phyloP scores from a whole-genome alignment of 1,140 invertebrate genomes.

The Scylla paramamosain region DNA sequence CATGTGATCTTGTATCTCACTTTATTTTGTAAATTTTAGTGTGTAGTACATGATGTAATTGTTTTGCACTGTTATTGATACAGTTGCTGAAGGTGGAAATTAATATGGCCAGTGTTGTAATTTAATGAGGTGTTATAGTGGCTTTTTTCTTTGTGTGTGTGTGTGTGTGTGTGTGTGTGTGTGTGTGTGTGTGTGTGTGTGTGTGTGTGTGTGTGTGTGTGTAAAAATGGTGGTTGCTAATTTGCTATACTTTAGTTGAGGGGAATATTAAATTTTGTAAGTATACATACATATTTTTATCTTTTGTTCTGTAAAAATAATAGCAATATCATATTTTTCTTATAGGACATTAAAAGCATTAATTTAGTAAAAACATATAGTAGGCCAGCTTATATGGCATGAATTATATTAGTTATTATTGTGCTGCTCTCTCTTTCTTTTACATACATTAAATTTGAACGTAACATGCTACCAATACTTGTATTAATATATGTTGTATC shows the following conservation, averaged over 20 bases:
- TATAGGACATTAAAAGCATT: no score
- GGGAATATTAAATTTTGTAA: background rate
- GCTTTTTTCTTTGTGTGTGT: background rate
- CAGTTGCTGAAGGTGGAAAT: background rate
- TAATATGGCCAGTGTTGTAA: background rate
- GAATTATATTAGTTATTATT: no score
- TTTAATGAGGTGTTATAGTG: background rate
- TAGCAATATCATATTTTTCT: no score
- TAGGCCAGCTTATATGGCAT: no score
- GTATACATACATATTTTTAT: no score
- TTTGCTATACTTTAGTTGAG: background rate
- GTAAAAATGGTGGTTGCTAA: background rate
- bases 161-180: slow-evolving; percentile 21
- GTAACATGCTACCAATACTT: no score
- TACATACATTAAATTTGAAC: no score
- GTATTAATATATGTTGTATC: no score
- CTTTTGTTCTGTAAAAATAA: no score
- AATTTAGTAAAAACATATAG: no score
- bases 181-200: background rate
- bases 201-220: no score
- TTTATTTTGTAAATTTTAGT: background rate
- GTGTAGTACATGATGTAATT: background rate
- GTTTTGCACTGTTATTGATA: slow-evolving; percentile 10
- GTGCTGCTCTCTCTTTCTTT: no score
- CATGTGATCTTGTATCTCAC: background rate